Evolutionary conservation across 2,888 invertebrate species (phyloP), one percentile per base, ranked within the genome.

Genomic region (Chorisops tibialis): DNA sequence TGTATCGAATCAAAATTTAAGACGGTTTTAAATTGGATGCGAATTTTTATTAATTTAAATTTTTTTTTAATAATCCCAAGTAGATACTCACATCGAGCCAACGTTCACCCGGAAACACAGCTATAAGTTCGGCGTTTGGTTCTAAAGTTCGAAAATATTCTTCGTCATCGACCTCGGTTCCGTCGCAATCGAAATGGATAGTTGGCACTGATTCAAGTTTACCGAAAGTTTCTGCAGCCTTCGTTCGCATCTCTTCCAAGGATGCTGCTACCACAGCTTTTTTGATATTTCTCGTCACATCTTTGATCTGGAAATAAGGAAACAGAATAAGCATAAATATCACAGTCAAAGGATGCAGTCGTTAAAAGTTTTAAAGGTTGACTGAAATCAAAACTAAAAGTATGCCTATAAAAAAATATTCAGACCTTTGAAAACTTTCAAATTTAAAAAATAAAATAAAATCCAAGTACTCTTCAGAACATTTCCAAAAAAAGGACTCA

Each of bases 91-190:
- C 79, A 73, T 79, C 79, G 63, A 78, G 79, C 92, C 92, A 92
- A 73, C 87, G 88, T 75, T 92, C 88, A 68, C 85, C 84, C 6
- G 86, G 86, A 67, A 85, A 85, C 56, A 93, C 82, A 52, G 92
- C 85, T 88, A 93, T 93, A 65, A 93, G 81, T 71, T 87, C 87
- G 16, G 93, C 92, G 72, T 96, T 92, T 67, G 87, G 87, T 70
- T 94, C 93, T 66, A 96, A 80, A 2, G 94, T 94, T 50, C 88
- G 89, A 77, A 96, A 96, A 78, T 95, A 96, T 75, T 94, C 94
- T 75, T 96, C 95, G 73, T 96, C 95, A 71, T 96, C 95, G 52
- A 96, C 91, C 81, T 96, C 95, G 0, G 96, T 96, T 35, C 96
- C 96, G 80, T 96, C 96, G 51, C 86, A 87, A 75, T 96, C 96